These are phyloP conservation scores for Myripristis jacobus DNA, from an alignment of 2,797 vertebrate species.

Conservation along the genomic window DNA sequence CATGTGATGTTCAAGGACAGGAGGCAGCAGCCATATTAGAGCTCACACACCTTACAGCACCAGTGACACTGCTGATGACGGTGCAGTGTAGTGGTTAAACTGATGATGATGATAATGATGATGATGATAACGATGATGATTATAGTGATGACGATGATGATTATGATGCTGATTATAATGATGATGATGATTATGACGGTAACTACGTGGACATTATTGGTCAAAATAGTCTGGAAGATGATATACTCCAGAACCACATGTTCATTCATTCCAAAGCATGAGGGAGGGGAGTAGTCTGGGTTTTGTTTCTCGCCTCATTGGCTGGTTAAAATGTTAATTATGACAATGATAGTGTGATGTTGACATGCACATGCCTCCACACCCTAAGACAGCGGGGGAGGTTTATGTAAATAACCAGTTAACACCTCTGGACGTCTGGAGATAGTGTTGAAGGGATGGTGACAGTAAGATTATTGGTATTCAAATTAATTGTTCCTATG, in stretches of 20 bases:
- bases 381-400: constrained; percentile 6
- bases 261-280: constrained; percentile 7
- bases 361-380: constrained; percentile 30
- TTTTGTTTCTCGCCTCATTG: neutral
- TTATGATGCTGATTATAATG: neutral
- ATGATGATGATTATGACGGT: neutral
- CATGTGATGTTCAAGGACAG: neutral
- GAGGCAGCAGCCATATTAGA: neutral
- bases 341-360: constrained; percentile 47
- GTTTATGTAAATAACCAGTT: constrained; percentile 51
- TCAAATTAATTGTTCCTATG: constrained; percentile 21
- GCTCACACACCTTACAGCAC: neutral
- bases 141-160: neutral
- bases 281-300: constrained; percentile 18
- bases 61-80: neutral
- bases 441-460: constrained; percentile 39
- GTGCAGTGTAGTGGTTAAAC: neutral
- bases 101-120: neutral
- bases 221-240: neutral
- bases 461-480: constrained; percentile 28
- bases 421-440: constrained; percentile 42
- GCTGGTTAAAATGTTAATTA: constrained; percentile 34
- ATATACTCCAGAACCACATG: neutral
- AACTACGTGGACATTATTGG: neutral
- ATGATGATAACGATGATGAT: neutral